Evolutionary conservation across 30 jellyfish, hydroid and myxozoan genomes (phyloP), one percentile per base, ranked within the genome.

Genomic region (Haliclystus octoradiatus): DNA sequence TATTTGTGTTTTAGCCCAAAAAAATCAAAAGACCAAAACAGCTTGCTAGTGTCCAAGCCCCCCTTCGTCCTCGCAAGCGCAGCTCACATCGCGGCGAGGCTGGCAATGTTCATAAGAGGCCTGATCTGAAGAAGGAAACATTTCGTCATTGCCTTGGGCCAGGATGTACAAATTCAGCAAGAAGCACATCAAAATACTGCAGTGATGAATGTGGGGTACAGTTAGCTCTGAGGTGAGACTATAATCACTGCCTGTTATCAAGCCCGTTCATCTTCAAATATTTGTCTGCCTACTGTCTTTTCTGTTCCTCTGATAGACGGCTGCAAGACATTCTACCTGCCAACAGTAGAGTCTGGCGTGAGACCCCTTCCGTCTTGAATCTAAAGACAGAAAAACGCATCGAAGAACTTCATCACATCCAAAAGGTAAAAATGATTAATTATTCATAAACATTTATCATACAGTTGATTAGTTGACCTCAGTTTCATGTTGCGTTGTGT

Each of bases 171-270:
- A 88, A 76, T 65, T 92, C 97, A 2, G 97, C 97, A 7, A 46
- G 82, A 19, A 24, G 33, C 26, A 69, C 64, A 2, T 88, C 97
- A 2, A 88, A 88, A 66, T 88, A 88, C 72, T 88, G 97, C 68
- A 71, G 97, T 64, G 92, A 76, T 49, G 97, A 88, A 27, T 88
- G 97, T 49, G 97, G 97, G 14, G 88, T 88, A 30, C 97, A 88
- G 69, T 70, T 88, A 40, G 95, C 92, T 3, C 67, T 88, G 71
- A 74, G 97, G 97, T 80, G 30, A 13, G 7, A 13, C 9, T 53
- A 26, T 5, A 53, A 53, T 13, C 72, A 32, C 32, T 29, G 0
- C 26, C 26, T 23, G 74, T 47, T 62, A 2, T 23, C 52, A n/a
- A n/a, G n/a, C n/a, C n/a, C n/a, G n/a, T n/a, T n/a, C n/a, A n/a